Evolutionary conservation across 2,797 vertebrate species (phyloP).

Genomic region (Scarus forsteni): DNA sequence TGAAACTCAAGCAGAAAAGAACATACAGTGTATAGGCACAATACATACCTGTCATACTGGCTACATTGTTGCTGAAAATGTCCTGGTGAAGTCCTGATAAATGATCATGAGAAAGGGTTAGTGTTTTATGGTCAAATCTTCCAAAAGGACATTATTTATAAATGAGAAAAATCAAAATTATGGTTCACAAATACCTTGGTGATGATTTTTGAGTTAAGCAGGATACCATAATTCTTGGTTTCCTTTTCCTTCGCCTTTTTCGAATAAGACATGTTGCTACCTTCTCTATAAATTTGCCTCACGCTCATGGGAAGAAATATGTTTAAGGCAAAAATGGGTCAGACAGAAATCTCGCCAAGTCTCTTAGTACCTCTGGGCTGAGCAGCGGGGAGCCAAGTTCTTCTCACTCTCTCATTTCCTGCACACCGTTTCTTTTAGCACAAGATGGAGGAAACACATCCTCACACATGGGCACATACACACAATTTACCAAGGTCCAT

Average conservation of each 20-base stretch:
- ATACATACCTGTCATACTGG: too few species aligned
- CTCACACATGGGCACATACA: conserved; percentile 1
- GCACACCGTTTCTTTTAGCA: conserved; percentile 21
- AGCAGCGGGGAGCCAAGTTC: conserved; percentile 48
- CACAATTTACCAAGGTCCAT: conserved; percentile 42
- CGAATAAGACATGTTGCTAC: conserved; percentile 11
- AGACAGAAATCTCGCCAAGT: conserved; percentile 57
- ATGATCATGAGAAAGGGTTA: too few species aligned
- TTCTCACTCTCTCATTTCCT: conserved; percentile 50
- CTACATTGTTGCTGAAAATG: too few species aligned
- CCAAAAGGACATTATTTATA: too few species aligned
- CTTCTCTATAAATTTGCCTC: neutral
- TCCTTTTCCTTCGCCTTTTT: neutral
- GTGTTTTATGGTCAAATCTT: too few species aligned
- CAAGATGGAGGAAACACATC: conserved; percentile 7
- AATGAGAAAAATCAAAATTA: too few species aligned
- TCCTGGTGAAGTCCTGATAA: too few species aligned
- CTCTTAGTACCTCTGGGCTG: conserved; percentile 29
- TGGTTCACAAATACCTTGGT: too few species aligned
- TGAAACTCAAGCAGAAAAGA: too few species aligned
- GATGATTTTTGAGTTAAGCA: too few species aligned
- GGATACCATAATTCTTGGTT: neutral
- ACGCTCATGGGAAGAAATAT: conserved; percentile 12
- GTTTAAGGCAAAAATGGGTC: conserved; percentile 62
- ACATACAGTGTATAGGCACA: too few species aligned